phyloP scores from a whole-genome alignment of 2,797 vertebrate species.

The Hoplostethus mediterraneus region DNA sequence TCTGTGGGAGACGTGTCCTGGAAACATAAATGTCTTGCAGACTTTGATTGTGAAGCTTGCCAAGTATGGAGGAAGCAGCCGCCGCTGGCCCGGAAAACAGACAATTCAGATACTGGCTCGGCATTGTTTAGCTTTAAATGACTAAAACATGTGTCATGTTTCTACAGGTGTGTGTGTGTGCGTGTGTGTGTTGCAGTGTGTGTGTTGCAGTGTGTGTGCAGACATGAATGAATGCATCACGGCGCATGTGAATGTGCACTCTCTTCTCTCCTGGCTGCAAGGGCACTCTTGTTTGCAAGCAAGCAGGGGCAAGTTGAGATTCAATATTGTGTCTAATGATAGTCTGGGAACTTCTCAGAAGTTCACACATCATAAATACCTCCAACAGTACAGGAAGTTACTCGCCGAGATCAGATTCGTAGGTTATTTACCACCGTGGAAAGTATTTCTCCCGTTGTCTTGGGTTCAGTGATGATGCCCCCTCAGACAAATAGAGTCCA shows the following conservation, averaged over 20 bases:
- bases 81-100: constrained; percentile 70
- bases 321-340: constrained; percentile 81
- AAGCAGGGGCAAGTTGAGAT: constrained; percentile 79
- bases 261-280: constrained; percentile 47
- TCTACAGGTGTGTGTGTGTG: constrained; percentile 44
- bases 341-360: constrained; percentile 73
- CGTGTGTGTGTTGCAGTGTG: constrained; percentile 25
- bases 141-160: constrained; percentile 73
- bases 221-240: constrained; percentile 41
- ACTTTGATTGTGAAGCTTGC: constrained; percentile 51
- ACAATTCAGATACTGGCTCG: constrained; percentile 72
- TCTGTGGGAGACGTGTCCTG: constrained; percentile 34
- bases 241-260: constrained; percentile 15
- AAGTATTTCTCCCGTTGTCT: constrained; percentile 25
- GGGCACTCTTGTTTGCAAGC: constrained; percentile 63
- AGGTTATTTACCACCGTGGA: constrained; percentile 4
- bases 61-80: constrained; percentile 79
- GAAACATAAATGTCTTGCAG: constrained; percentile 61
- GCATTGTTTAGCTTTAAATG: constrained; percentile 76
- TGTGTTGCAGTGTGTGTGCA: background rate
- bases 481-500: background rate
- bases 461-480: constrained; percentile 1
- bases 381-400: constrained; percentile 66
- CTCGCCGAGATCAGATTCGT: background rate
- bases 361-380: constrained; percentile 78